phyloP scores from a whole-genome alignment of 2,797 vertebrate genomes.

The Platyrinchus mystaceus region DNA sequence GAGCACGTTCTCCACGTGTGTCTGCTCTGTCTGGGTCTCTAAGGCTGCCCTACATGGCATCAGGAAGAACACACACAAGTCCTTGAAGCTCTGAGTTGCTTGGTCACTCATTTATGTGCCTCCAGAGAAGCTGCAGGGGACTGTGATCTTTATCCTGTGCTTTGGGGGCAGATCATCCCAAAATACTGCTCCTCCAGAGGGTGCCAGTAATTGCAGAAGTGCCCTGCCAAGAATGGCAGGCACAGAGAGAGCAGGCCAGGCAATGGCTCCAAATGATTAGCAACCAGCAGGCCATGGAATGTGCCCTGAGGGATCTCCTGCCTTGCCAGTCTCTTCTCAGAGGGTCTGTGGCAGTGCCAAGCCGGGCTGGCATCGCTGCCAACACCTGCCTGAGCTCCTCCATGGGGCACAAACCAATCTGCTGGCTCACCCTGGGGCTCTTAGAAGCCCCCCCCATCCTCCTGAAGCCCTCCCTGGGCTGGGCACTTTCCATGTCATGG shows the following conservation, averaged over 20 bases:
- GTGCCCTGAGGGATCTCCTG: background rate
- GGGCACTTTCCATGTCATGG: background rate
- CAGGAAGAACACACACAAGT: background rate
- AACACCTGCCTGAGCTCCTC: background rate
- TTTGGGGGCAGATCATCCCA: background rate
- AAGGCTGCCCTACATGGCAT: background rate
- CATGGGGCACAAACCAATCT: fast-evolving
- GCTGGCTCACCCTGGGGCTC: background rate
- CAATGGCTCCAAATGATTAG: background rate
- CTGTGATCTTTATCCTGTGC: background rate
- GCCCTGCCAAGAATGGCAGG: background rate
- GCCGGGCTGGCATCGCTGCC: fast-evolving
- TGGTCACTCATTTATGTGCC: background rate
- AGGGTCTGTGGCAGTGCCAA: background rate
- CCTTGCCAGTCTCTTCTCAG: background rate
- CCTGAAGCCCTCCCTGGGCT: background rate
- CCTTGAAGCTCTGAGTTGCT: background rate
- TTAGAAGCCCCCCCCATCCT: fast-evolving
- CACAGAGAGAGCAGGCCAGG: background rate
- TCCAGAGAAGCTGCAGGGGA: background rate
- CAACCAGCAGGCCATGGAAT: background rate
- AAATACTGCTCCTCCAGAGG: background rate
- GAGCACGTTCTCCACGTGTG: background rate
- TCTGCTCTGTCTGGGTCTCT: background rate
- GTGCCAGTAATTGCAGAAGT: background rate